These are phyloP conservation scores for Syngnathoides biaculeatus DNA, from an alignment of 2,113 vertebrate species.

Conservation along the genomic window DNA sequence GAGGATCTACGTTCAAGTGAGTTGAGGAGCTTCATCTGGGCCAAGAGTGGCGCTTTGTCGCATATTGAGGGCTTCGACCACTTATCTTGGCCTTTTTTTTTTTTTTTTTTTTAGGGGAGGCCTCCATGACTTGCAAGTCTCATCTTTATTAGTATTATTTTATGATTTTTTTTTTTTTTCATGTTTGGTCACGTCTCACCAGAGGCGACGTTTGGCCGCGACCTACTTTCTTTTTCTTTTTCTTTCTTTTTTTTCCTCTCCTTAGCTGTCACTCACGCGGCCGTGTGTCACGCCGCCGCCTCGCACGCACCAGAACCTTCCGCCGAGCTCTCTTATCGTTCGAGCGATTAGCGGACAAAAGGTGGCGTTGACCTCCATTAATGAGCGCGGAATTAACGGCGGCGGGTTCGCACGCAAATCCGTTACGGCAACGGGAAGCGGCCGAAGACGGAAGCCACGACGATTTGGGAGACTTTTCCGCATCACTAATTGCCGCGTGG, in stretches of 20 bases:
- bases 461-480: not conserved
- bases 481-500: too few species aligned
- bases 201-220: conserved; percentile 43
- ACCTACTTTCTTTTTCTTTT: conserved; percentile 56
- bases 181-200: conserved; percentile 21
- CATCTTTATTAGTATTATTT: not conserved
- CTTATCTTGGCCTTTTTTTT: not conserved
- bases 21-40: too few species aligned
- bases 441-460: not conserved
- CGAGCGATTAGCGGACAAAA: conserved; percentile 39
- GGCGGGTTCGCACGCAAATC: conserved; percentile 10
- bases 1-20: too few species aligned
- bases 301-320: conserved; percentile 14
- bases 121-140: not conserved
- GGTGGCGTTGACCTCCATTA: conserved; percentile 49
- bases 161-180: too few species aligned
- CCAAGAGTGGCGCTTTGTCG: too few species aligned
- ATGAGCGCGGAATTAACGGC: conserved; percentile 36
- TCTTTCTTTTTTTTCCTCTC: conserved; percentile 7
- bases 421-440: conserved; percentile 30
- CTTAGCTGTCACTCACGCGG: conserved; percentile 54
- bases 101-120: not conserved
- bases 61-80: too few species aligned
- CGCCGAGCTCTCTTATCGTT: not conserved
- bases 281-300: conserved; percentile 41